Base-by-base conservation (phyloP, 1,140 invertebrate species). In the Drosophila pallidifrons region DNA sequence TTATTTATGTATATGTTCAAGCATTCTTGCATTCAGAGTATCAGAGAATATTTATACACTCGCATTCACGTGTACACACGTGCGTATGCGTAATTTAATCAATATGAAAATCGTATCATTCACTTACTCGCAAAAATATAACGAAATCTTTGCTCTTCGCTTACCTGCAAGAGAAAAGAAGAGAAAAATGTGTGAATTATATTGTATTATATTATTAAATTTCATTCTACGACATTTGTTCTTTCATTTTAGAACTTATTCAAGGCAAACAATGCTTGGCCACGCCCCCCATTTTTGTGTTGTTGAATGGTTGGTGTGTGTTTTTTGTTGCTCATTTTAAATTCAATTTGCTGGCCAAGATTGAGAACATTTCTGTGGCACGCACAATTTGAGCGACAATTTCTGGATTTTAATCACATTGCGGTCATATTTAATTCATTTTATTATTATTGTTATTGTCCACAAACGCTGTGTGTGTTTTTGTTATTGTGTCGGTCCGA, bases 351-450 rank as follows among this genome's bases (percentile, higher is more conserved):
- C 15, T 51, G 58, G 79, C 58, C 28, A 55, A 75, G 69, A 78
- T 66, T 71, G 77, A 46, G 65, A 85, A 61, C 35, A 80, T 83
- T 20, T 77, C 72, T 58, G 81, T 28, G 30, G 35, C 30, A 35
- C 41, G 52, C 65, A 64, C 61, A 67, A 59, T 63, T 52, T 35
- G 35, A 38, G 57, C 71, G 60, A 75, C 75, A 75, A 69, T 69
- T 77, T 76, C 47, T 72, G 77, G 55, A 59, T 61, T 72, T 71
- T 76, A 76, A 71, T 79, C 74, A 71, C 68, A 79, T 63, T 72
- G 60, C 68, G 68, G 60, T 78, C 80, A 87, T 87, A 88, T 88
- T 83, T 88, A 87, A 87, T 87, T 87, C 80, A 87, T 88, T 88
- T 87, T 88, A 87, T 87, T 82, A 80, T 80, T 80, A 87, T 88